These are phyloP conservation scores for Pomacea canaliculata DNA, from an alignment of 2,888 invertebrate species.

Conservation along the genomic window DNA sequence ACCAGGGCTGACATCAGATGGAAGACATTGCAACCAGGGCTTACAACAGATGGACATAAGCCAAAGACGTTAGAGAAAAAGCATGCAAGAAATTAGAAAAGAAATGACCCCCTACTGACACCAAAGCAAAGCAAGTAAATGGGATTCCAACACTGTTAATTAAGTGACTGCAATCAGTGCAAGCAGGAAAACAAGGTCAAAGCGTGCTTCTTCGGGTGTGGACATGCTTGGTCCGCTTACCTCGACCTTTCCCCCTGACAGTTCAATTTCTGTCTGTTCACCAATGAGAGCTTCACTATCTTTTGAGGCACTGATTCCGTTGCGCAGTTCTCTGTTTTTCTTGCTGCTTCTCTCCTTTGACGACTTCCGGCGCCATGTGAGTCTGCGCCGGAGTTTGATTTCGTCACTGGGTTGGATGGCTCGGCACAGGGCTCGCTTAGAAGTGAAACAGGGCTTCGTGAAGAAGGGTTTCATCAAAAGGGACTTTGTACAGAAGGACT, in stretches of 20 bases:
- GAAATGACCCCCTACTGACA: too few relatives aligned
- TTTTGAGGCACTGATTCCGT: slow-evolving; percentile 44
- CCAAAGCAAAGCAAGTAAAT: too few relatives aligned
- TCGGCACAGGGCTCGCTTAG: slow-evolving; percentile 55
- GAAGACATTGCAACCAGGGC: too few relatives aligned
- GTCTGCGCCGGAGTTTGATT: slow-evolving; percentile 38
- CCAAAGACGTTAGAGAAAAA: too few relatives aligned
- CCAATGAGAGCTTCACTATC: slow-evolving; percentile 50
- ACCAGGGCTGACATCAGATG: too few relatives aligned
- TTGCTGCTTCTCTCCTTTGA: slow-evolving; percentile 40
- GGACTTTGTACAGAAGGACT: too few relatives aligned
- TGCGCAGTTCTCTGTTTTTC: slow-evolving; percentile 40
- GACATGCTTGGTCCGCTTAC: slow-evolving; percentile 31
- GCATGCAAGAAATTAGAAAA: too few relatives aligned
- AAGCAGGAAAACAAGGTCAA: neutral
- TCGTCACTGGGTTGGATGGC: slow-evolving; percentile 52
- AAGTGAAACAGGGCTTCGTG: slow-evolving; percentile 15
- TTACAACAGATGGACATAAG: too few relatives aligned
- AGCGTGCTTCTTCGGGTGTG: neutral
- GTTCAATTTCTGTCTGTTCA: slow-evolving; percentile 53
- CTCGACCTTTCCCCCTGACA: slow-evolving; percentile 45
- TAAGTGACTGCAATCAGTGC: too few relatives aligned
- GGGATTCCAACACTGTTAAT: too few relatives aligned
- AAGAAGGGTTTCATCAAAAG: too few relatives aligned
- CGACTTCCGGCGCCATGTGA: slow-evolving; percentile 37